These are phyloP conservation scores for Sminthurides bifidus DNA, from an alignment of 1,140 invertebrate species.

Conservation along the genomic window DNA sequence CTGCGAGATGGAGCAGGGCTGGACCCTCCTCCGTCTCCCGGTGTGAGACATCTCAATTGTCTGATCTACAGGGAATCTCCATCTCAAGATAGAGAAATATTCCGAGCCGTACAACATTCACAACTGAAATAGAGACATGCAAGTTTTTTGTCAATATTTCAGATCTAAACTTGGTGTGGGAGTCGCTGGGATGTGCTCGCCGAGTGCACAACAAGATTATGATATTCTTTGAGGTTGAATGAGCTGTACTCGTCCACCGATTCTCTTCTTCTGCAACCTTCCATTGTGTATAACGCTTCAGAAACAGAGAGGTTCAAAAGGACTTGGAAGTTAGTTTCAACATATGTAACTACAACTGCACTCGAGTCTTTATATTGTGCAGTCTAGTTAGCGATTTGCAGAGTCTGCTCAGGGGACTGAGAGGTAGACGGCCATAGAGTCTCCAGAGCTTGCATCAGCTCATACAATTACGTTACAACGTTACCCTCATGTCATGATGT, in stretches of 20 bases:
- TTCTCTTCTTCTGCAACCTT: neutral
- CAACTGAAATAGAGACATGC: conserved; percentile 21
- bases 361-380: no score
- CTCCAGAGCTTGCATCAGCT: no score
- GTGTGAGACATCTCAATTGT: conserved; percentile 32
- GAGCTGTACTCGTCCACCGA: conserved; percentile 5
- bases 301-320: no score
- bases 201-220: no score
- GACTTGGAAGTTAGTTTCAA: conserved; percentile 7
- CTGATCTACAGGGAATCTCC: conserved; percentile 24
- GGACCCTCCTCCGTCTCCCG: conserved; percentile 24
- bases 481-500: no score
- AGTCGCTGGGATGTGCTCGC: conserved; percentile 11
- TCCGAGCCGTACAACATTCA: no score
- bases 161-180: conserved; percentile 24
- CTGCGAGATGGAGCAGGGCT: conserved; percentile 14
- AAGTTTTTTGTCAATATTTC: conserved; percentile 20
- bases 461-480: no score
- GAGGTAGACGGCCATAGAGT: no score
- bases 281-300: conserved; percentile 13
- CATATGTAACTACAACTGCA: neutral
- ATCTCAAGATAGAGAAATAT: conserved; percentile 15
- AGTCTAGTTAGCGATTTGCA: no score
- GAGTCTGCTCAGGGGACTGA: no score
- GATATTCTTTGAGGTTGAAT: no score